phyloP scores from a whole-genome alignment of 2,888 invertebrate genomes.

The Thymelicus sylvestris region DNA sequence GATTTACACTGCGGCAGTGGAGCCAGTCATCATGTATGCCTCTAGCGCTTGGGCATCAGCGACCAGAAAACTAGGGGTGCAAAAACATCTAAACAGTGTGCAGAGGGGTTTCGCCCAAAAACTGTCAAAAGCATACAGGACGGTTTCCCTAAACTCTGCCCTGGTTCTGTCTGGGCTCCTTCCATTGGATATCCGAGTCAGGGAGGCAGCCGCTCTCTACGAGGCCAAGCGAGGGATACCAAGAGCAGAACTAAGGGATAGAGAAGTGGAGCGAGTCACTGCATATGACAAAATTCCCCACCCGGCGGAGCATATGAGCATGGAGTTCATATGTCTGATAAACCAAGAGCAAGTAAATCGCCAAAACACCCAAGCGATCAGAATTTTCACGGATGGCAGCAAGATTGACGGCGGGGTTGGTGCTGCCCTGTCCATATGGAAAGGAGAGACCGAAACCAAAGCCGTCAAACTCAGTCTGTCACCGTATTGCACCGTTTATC shows the following conservation, averaged over 20 bases:
- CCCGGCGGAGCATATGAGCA: neutral
- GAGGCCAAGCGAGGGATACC: neutral
- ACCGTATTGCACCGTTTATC: slow-evolving; percentile 16
- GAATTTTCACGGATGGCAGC: no score
- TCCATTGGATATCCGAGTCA: neutral
- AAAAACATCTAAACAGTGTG: neutral
- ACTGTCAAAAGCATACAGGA: neutral
- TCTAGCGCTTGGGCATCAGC: slow-evolving; percentile 10
- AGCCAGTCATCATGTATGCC: slow-evolving; percentile 10
- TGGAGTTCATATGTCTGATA: neutral
- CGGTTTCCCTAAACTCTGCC: slow-evolving; percentile 2
- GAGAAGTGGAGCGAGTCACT: neutral
- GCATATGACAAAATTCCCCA: neutral
- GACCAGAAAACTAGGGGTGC: neutral
- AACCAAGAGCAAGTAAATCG: neutral
- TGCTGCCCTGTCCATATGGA: no score
- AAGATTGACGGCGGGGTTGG: no score
- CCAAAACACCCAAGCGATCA: no score
- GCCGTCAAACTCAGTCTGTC: neutral
- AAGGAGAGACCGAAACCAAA: no score
- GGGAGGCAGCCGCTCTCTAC: neutral
- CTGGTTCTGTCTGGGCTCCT: neutral
- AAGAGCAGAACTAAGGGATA: neutral
- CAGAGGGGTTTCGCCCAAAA: slow-evolving; percentile 8
- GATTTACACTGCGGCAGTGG: neutral